These are phyloP conservation scores for Athene noctua DNA, from an alignment of 2,113 vertebrate genomes.

Conservation along the genomic window DNA sequence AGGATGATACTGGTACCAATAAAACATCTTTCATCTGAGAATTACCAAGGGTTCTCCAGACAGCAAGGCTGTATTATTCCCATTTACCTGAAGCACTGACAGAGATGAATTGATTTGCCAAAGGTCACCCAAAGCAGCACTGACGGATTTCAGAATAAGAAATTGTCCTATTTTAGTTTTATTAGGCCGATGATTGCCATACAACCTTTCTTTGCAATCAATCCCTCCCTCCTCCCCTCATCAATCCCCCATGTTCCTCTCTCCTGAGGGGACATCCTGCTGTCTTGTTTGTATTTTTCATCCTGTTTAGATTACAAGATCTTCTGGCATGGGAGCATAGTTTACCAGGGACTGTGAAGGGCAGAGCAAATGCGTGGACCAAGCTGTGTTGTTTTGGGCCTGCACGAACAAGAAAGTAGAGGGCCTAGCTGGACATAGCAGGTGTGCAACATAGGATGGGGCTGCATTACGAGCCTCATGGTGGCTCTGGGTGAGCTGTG, in stretches of 20 bases:
- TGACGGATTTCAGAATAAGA: conserved; percentile 26
- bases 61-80: conserved; percentile 14
- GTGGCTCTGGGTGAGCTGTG: not conserved
- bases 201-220: conserved; percentile 4
- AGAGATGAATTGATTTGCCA: conserved; percentile 57
- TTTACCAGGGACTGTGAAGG: not conserved
- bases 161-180: conserved; percentile 41
- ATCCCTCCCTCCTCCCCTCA: not conserved
- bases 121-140: conserved; percentile 38
- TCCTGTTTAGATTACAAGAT: not conserved
- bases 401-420: not conserved
- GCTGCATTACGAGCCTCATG: fast-evolving
- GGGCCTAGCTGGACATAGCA: not conserved
- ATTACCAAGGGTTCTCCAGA: conserved; percentile 33
- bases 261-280: not conserved
- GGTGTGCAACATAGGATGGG: not conserved
- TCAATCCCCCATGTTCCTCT: not conserved
- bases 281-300: not conserved
- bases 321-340: fast-evolving
- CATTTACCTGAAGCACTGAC: conserved; percentile 20
- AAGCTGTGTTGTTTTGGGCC: not conserved
- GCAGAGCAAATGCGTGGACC: not conserved
- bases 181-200: conserved; percentile 34
- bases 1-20: conserved; percentile 48
- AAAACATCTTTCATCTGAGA: conserved; percentile 60